Base-by-base conservation (phyloP, 2,113 vertebrate species). In the Phyllopteryx taeniolatus region DNA sequence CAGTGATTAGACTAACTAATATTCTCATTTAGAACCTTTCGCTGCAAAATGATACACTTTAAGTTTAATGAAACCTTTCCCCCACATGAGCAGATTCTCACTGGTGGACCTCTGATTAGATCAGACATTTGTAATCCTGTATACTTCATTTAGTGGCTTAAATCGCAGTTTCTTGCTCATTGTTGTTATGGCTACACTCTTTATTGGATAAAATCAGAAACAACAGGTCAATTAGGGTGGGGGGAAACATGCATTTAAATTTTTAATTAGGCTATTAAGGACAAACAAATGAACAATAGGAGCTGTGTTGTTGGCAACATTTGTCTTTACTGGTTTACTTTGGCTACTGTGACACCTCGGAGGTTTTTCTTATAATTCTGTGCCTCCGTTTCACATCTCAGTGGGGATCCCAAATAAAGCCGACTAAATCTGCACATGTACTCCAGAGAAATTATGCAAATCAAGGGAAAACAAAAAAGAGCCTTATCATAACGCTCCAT, bases 391-490 rank as follows among this genome's bases (percentile, higher is more conserved):
- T 92, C 88, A 90, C 86, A 91, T 91, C 90, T 88, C 90, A 81
- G 89, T 79, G 83, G 91, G 89, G 89, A 86, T 87, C 82, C 91
- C 72, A 86, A 90, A 91, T 89, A 91, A 92, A 92, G 90, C 78
- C 71, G 74, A 72, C 72, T 49, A 78, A 93, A 91, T 90, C 89
- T 88, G 87, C 81, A 81, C 88, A 85, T 82, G 84, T 88, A 91
- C 90, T 91, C 88, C 85, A 89, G 89, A 92, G 90, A 91, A 91
- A 92, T 92, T 89, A 91, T 92, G 90, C 82, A 87, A 92, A 92
- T 90, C 83, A 87, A 68, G 78, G 66, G 60, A 82, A 90, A 91
- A 91, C 83, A 88, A 80, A 83, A 89, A 83, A 79, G 73, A 87
- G 86, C 86, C 88, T 91, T 91, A 92, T 92, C 89, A 72, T 86